These are phyloP conservation scores for Diplolepis rosae DNA, from an alignment of 2,888 invertebrate species.

Conservation along the genomic window DNA sequence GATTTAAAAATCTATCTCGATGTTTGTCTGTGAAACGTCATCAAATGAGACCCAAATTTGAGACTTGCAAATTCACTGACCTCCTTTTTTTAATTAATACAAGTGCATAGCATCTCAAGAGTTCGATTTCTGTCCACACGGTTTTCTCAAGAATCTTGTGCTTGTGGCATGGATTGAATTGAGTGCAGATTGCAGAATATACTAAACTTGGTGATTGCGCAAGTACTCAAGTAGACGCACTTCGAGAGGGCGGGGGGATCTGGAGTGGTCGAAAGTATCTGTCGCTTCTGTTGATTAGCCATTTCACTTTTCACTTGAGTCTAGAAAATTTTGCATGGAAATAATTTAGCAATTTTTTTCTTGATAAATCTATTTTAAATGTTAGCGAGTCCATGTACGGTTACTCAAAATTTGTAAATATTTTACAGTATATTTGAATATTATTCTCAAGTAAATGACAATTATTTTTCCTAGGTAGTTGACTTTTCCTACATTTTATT, in stretches of 20 bases:
- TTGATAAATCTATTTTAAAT: no score
- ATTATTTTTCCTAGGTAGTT: no score
- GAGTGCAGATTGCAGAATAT: neutral
- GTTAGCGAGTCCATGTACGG: no score
- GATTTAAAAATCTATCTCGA: no score
- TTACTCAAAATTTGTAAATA: no score
- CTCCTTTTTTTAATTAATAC: neutral
- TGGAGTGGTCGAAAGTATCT: neutral
- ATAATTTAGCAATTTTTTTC: no score
- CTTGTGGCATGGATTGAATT: neutral
- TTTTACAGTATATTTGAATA: no score
- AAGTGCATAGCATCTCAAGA: neutral
- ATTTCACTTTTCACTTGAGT: neutral
- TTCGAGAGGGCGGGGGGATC: neutral
- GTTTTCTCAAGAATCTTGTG: neutral
- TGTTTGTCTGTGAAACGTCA: neutral
- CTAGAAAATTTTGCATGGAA: no score
- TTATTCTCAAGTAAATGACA: no score
- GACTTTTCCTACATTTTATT: neutral
- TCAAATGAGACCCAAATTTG: neutral
- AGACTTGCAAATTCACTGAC: neutral
- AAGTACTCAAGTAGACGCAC: neutral
- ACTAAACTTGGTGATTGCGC: conserved; percentile 3
- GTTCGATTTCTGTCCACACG: neutral
- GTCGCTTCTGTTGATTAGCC: neutral